Evolutionary conservation across 2,888 invertebrate species (phyloP), one percentile per base, ranked within the genome.

Genomic region (Entomobrya multifasciata): DNA sequence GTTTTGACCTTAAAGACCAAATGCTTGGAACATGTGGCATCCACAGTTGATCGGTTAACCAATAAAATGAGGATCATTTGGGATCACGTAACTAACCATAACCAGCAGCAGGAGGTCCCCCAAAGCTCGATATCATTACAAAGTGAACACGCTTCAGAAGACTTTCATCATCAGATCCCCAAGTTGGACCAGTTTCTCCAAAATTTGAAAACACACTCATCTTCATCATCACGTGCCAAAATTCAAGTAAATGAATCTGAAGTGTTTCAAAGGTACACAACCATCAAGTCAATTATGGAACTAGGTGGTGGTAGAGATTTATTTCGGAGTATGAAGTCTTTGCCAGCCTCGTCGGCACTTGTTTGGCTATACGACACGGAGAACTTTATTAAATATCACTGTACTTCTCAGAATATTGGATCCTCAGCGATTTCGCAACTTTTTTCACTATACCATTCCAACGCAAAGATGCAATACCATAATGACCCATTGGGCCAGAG

Each of bases 281-380:
- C n/a, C 2, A n/a, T 30, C n/a, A 5, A 30, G 25, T 13, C 27
- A n/a, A 49, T 49, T 49, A 8, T 49, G 49, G 13, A 5, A 49
- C n/a, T n/a, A n/a, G n/a, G n/a, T n/a, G n/a, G n/a, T n/a, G n/a
- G n/a, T n/a, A n/a, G n/a, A n/a, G n/a, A n/a, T n/a, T n/a, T n/a
- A n/a, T n/a, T n/a, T n/a, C n/a, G n/a, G n/a, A n/a, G n/a, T n/a
- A n/a, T n/a, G n/a, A n/a, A n/a, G n/a, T n/a, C n/a, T 15, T 3
- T 5, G 49, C 15, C n/a, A 49, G 49, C 2, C 13, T 13, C 49
- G 13, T 3, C n/a, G 5, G 49, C 49, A 10, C 3, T 3, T 15
- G 17, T 44, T 10, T 85, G 85, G 85, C 55, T 85, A 0, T 49
- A 49, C 44, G 85, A 85, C 49, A 49, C 72, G 0, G 78, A 78